Evolutionary conservation across 2,113 vertebrate species (phyloP).

Genomic region (Albula goreensis): DNA sequence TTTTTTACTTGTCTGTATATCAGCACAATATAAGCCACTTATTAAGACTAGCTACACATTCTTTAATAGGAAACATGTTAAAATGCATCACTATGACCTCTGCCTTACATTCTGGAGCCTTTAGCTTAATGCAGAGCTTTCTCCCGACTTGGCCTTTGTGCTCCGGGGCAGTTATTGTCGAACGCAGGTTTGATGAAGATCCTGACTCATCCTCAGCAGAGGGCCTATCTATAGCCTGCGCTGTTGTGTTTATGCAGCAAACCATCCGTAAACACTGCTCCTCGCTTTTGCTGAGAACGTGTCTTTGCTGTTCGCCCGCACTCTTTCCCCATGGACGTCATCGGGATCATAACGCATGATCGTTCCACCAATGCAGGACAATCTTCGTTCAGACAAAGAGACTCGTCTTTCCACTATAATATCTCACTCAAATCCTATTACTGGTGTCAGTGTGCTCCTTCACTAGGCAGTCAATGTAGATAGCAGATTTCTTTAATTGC

Average conservation of each 20-base stretch:
- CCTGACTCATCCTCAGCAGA: neutral
- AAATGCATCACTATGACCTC: neutral
- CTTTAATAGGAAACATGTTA: too few species aligned
- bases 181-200: neutral
- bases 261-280: neutral
- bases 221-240: neutral
- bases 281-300: neutral
- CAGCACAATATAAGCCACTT: too few species aligned
- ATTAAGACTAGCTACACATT: too few species aligned
- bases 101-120: slow-evolving; percentile 18
- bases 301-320: neutral
- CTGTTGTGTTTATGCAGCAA: neutral
- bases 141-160: neutral
- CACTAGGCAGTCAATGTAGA: slow-evolving; percentile 41
- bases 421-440: slow-evolving; percentile 35
- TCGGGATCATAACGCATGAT: neutral
- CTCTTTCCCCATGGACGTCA: neutral
- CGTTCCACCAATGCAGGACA: neutral
- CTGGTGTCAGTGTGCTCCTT: slow-evolving; percentile 46
- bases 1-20: too few species aligned
- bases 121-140: neutral
- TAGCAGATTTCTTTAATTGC: slow-evolving; percentile 62
- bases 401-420: slow-evolving; percentile 35
- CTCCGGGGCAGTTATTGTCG: neutral
- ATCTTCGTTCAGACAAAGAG: neutral